phyloP scores from a whole-genome alignment of 2,888 invertebrate species.

The Eumacrocentrus americanus region DNA sequence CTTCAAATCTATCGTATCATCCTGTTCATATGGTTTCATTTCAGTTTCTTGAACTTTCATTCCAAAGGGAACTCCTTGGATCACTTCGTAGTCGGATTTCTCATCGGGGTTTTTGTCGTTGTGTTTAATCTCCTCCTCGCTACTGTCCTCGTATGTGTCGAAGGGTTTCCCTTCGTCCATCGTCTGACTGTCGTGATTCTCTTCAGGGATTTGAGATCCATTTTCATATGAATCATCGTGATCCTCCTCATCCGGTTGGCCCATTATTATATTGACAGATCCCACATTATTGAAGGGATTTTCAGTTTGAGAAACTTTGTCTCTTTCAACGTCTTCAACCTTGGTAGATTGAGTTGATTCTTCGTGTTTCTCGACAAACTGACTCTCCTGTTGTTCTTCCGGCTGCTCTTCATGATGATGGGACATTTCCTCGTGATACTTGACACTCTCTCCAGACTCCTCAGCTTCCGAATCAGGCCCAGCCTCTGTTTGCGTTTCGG shows the following conservation, averaged over 20 bases:
- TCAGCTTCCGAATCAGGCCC: conserved; percentile 33
- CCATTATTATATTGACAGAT: neutral
- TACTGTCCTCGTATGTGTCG: conserved; percentile 9
- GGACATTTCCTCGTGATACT: conserved; percentile 26
- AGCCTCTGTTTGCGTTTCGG: conserved; percentile 36
- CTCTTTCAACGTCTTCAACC: neutral
- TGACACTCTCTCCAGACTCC: conserved; percentile 37
- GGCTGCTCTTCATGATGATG: conserved; percentile 13
- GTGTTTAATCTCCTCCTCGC: neutral
- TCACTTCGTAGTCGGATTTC: conserved; percentile 40
- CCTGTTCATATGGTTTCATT: conserved; percentile 33
- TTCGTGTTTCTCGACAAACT: neutral
- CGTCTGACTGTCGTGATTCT: neutral
- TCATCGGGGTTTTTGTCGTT: neutral
- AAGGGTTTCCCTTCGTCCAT: neutral
- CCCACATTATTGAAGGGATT: neutral
- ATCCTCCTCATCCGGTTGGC: neutral
- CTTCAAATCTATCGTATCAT: conserved; percentile 49
- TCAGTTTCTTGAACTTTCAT: conserved; percentile 27
- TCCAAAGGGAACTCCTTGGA: conserved; percentile 42
- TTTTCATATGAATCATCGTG: neutral
- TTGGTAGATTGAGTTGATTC: neutral
- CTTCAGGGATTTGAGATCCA: neutral
- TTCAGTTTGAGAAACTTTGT: neutral
- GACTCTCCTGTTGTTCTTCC: neutral